Base-by-base conservation (phyloP, 2,888 invertebrate species). In the Dynastes grantii region DNA sequence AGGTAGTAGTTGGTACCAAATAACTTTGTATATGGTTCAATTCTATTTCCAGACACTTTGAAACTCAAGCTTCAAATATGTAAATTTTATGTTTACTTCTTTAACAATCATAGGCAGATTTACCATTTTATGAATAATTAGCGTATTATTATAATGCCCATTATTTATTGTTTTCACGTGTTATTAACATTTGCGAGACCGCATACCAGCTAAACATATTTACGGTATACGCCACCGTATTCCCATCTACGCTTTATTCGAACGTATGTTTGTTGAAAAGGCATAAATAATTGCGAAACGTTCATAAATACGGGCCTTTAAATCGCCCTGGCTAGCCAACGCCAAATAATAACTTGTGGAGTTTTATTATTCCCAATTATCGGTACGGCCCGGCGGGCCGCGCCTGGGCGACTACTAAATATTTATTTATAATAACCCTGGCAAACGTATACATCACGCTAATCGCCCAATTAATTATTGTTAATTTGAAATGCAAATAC, bases 381-480 rank as follows among this genome's bases (percentile, higher is more conserved):
- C 79, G 55, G 71, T n/a, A 22, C 58, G 58, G 55, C 16, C 55
- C 55, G 22, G n/a, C 55, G 22, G 22, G n/a, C 22, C 55, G 55
- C 22, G 32, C 64, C 64, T 6, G 61, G 65, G 27, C 79, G 77
- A 76, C 80, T 76, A 70, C 79, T 79, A 83, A 83, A 83, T 83
- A 83, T 83, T 83, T 82, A 81, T 82, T 80, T 82, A 82, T 81
- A 81, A 81, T 82, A 82, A 82, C 79, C 80, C 80, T 77, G 76
- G 67, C 80, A 79, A 81, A 81, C 81, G 76, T 80, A 81, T 87
- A 86, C 85, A 87, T 88, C 87, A 88, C 86, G 84, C 83, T 88
- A 88, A 88, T 87, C 86, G 84, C 84, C 85, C 87, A 87, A 88
- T 88, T 88, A 87, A 88, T 88, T 87, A 88, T 88, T 86, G 87